Percentiles rank a stretch among this genome's conserved stretches.
Conservation (phyloP, 2,888 invertebrate species). For the Tenodera sinensis region DNA sequence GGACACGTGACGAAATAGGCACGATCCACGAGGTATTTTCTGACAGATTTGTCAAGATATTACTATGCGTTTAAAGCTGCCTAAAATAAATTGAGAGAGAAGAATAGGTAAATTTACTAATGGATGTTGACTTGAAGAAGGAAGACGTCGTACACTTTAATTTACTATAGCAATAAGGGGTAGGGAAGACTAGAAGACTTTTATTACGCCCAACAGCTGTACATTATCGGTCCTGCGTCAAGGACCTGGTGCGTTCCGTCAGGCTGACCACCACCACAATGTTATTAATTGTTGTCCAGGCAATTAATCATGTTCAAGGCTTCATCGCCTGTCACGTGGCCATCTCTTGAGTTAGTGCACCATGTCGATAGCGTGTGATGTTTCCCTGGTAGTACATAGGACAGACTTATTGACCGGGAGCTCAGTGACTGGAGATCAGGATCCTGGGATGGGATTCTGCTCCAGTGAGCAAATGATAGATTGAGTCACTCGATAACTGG, state of each 20-base stretch:
- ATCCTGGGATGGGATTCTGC: not conserved
- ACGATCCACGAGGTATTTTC: too few relatives aligned
- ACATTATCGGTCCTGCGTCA: not conserved
- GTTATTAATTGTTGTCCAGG: not conserved
- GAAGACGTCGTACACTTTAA: too few relatives aligned
- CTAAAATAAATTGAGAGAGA: too few relatives aligned
- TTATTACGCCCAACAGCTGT: too few relatives aligned
- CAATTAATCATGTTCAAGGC: not conserved
- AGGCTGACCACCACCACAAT: not conserved
- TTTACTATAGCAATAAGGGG: too few relatives aligned
- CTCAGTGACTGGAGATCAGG: not conserved
- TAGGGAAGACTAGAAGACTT: too few relatives aligned
- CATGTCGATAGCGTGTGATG: not conserved
- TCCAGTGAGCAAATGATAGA: not conserved
- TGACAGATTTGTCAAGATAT: too few relatives aligned
- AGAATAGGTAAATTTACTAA: too few relatives aligned
- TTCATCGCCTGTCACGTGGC: not conserved
- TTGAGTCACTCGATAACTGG: not conserved
- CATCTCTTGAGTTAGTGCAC: not conserved
- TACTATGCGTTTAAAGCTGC: too few relatives aligned
- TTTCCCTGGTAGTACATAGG: not conserved
- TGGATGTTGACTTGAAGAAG: too few relatives aligned
- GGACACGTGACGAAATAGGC: too few relatives aligned
- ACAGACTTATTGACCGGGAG: not conserved
- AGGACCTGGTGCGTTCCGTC: not conserved